phyloP scores from a whole-genome alignment of 2,888 invertebrate genomes.

The Agriopis leucophaearia region DNA sequence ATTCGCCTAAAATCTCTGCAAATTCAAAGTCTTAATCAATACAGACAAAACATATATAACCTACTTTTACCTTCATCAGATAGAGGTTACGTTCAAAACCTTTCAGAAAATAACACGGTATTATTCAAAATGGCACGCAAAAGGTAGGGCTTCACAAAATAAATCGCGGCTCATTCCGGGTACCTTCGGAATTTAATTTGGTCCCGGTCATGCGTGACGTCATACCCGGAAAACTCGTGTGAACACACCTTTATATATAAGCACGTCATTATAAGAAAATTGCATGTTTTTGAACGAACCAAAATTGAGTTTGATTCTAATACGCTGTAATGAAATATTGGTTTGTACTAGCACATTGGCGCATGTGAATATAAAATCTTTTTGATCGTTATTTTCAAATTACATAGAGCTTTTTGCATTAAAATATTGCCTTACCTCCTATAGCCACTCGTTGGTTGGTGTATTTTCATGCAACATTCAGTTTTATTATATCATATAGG shows the following conservation, averaged over 20 bases:
- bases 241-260: constrained; percentile 26
- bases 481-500: too few species aligned
- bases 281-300: constrained; percentile 13
- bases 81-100: constrained; percentile 7
- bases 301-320: constrained; percentile 1
- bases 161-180: constrained; percentile 35
- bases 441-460: too few species aligned
- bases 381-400: background rate
- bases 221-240: constrained; percentile 27
- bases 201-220: constrained; percentile 41
- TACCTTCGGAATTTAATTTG: constrained; percentile 41
- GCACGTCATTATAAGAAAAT: constrained; percentile 1
- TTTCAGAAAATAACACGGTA: constrained; percentile 46
- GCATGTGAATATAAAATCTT: background rate
- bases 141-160: constrained; percentile 31
- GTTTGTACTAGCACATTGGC: background rate
- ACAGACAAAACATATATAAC: background rate
- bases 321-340: background rate
- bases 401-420: too few species aligned
- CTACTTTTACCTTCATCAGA: constrained; percentile 2
- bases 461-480: too few species aligned
- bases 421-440: too few species aligned
- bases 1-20: background rate
- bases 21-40: constrained; percentile 8
- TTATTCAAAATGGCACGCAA: constrained; percentile 53